Conservation (phyloP, 2,888 invertebrate genomes). For the Venusia cambrica region DNA sequence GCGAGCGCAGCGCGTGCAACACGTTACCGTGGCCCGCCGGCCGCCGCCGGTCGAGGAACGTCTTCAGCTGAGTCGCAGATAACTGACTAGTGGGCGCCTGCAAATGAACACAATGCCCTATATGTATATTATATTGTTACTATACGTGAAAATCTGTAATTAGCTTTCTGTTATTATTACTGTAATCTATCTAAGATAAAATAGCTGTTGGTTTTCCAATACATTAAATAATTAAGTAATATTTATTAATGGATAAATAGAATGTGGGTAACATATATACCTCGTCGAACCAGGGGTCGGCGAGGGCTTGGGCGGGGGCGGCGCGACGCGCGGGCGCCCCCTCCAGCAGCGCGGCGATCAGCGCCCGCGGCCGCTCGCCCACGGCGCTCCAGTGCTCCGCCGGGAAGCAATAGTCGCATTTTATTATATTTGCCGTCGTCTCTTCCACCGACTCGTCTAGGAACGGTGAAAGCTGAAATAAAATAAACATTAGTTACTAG, state of each 20-base stretch:
- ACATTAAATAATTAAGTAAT: too few relatives aligned
- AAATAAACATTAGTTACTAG: too few relatives aligned
- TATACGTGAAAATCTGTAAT: too few relatives aligned
- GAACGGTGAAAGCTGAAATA: constrained; percentile 88
- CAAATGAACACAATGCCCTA: too few relatives aligned
- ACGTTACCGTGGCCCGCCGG: constrained; percentile 65
- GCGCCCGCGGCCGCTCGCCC: constrained; percentile 84
- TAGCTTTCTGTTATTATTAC: too few relatives aligned
- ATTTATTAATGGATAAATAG: background rate
- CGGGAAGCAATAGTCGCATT: constrained; percentile 91
- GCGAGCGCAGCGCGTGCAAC: constrained; percentile 59
- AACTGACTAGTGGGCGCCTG: constrained; percentile 58
- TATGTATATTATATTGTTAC: too few relatives aligned
- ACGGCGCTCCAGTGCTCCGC: constrained; percentile 87
- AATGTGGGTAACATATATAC: too few relatives aligned
- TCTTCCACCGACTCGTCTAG: constrained; percentile 91
- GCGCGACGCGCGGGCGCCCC: constrained; percentile 64
- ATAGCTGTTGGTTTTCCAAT: too few relatives aligned
- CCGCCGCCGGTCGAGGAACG: constrained; percentile 70
- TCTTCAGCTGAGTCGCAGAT: constrained; percentile 62
- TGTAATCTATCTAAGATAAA: too few relatives aligned
- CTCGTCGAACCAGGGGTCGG: constrained; percentile 64
- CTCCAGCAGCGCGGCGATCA: constrained; percentile 84
- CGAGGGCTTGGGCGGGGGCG: constrained; percentile 52
- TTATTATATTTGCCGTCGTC: constrained; percentile 90